These are phyloP conservation scores for Turnix velox DNA, from an alignment of 2,113 vertebrate genomes.

Conservation along the genomic window DNA sequence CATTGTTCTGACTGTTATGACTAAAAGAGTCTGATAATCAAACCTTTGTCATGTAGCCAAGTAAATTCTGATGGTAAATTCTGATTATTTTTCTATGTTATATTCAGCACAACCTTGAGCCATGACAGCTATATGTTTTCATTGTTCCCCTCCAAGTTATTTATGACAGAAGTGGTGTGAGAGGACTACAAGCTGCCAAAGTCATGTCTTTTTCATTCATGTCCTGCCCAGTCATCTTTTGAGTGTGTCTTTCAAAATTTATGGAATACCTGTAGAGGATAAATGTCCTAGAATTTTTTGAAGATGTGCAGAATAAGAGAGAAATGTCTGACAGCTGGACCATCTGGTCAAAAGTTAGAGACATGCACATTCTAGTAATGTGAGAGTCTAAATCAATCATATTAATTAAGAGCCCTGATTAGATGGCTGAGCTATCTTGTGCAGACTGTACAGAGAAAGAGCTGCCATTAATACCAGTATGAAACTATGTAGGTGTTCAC, in stretches of 20 bases:
- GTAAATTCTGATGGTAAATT: background rate
- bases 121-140: background rate
- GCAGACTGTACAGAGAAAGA: background rate
- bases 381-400: background rate
- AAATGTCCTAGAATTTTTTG: background rate
- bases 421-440: background rate
- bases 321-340: background rate
- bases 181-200: background rate
- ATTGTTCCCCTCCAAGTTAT: background rate
- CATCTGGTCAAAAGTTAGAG: background rate
- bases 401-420: background rate
- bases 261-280: background rate
- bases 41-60: background rate
- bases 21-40: background rate
- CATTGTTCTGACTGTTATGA: background rate
- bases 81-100: background rate
- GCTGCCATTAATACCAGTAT: background rate
- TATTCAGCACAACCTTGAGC: background rate
- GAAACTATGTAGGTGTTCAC: background rate
- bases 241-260: background rate
- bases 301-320: background rate
- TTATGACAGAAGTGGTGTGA: background rate
- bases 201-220: background rate
- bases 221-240: background rate
- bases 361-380: background rate